phyloP scores from a whole-genome alignment of 2,888 invertebrate species.

The Micoletzkya japonica region DNA sequence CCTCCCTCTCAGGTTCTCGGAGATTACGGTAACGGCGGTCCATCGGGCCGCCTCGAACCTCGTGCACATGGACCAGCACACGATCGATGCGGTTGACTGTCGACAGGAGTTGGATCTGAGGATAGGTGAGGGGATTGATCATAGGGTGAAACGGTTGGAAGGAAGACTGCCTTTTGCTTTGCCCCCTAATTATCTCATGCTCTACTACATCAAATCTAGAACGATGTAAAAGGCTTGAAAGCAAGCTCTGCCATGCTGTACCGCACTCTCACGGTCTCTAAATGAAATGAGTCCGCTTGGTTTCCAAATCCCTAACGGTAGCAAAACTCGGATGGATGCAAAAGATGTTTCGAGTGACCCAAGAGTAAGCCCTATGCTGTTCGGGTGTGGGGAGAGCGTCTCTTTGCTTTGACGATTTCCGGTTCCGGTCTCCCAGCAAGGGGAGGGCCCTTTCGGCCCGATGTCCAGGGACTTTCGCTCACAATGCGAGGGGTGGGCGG shows the following conservation, averaged over 20 bases:
- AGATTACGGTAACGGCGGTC: constrained; percentile 86
- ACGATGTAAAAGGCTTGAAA: too few relatives aligned
- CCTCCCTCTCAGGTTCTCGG: constrained; percentile 77
- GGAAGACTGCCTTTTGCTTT: background rate
- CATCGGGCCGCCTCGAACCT: constrained; percentile 80
- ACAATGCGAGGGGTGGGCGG: constrained; percentile 37
- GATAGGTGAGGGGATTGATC: constrained; percentile 71
- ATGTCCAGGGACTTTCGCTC: constrained; percentile 56
- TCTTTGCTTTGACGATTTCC: constrained; percentile 51
- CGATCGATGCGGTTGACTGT: constrained; percentile 82
- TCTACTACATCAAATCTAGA: background rate
- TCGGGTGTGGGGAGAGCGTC: constrained; percentile 39
- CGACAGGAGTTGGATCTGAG: constrained; percentile 82
- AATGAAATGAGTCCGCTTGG: too few relatives aligned
- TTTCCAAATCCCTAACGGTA: too few relatives aligned
- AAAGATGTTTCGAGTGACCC: too few relatives aligned
- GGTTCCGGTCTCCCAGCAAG: constrained; percentile 40
- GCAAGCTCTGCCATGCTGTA: too few relatives aligned
- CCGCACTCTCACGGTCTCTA: too few relatives aligned
- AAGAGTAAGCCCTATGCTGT: constrained; percentile 56
- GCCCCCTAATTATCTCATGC: too few relatives aligned
- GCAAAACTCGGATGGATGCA: too few relatives aligned
- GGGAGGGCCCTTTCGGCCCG: constrained; percentile 49
- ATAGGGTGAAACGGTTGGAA: background rate
- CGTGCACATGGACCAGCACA: constrained; percentile 77